phyloP scores from a whole-genome alignment of 2,797 vertebrate species.

The Leptoclinus maculatus region DNA sequence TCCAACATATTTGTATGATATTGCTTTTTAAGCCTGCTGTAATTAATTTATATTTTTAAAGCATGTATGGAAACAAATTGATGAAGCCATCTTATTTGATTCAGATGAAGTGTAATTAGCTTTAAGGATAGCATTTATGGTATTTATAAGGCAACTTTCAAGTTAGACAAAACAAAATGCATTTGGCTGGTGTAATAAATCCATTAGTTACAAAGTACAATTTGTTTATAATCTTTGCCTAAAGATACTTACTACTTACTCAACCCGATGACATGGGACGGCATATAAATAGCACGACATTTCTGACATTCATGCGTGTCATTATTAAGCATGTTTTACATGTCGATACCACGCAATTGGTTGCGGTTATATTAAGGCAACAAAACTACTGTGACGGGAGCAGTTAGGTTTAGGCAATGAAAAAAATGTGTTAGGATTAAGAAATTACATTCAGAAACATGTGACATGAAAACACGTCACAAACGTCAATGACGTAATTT shows the following conservation, averaged over 20 bases:
- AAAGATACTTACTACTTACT: not conserved
- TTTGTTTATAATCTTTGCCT: not conserved
- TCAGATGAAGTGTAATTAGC: not conserved
- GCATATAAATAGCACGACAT: not conserved
- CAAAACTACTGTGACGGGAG: not conserved
- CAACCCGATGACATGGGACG: not conserved
- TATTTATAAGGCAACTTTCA: not conserved
- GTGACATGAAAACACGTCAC: not conserved
- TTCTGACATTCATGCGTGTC: too few relatives aligned
- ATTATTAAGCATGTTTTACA: not conserved
- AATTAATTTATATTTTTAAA: slow-evolving; percentile 25
- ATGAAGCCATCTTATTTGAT: not conserved
- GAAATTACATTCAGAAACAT: not conserved
- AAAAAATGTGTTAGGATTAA: not conserved
- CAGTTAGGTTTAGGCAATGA: too few relatives aligned
- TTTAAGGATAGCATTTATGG: not conserved
- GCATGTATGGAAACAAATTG: slow-evolving; percentile 8
- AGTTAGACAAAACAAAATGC: not conserved
- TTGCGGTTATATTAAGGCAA: not conserved
- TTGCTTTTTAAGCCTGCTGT: slow-evolving; percentile 59
- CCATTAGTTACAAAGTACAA: not conserved
- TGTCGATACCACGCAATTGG: not conserved
- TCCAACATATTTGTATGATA: slow-evolving; percentile 69
- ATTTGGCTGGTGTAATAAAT: not conserved
- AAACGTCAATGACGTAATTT: too few relatives aligned